Conservation (phyloP, 1,140 invertebrate genomes). For the Scaptomyza pallida region DNA sequence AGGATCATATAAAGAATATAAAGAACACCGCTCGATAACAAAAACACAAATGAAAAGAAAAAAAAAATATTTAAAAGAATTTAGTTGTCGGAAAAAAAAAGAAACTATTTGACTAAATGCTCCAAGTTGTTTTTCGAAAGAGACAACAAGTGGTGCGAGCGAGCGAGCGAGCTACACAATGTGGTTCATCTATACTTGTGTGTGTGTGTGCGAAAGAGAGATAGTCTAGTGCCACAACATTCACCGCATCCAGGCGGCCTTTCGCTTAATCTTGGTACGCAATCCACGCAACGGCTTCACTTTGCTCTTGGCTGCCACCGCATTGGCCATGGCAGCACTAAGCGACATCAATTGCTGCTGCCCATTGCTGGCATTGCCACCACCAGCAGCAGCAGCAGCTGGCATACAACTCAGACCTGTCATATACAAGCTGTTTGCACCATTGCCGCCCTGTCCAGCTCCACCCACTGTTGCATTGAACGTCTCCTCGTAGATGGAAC, state of each 20-base stretch:
- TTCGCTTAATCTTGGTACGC: conserved; percentile 81
- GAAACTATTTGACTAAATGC: conserved; percentile 61
- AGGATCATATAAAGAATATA: conserved; percentile 14
- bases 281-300: conserved; percentile 66
- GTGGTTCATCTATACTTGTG: background rate
- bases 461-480: conserved; percentile 9
- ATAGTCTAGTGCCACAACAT: conserved; percentile 50
- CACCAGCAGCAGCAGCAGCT: conserved; percentile 13
- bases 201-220: conserved; percentile 2
- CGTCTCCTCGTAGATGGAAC: conserved; percentile 24
- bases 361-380: background rate
- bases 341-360: conserved; percentile 35
- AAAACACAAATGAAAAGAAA: conserved; percentile 22
- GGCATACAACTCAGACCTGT: conserved; percentile 26
- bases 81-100: conserved; percentile 9
- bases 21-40: conserved; percentile 34
- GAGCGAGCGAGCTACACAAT: conserved; percentile 3
- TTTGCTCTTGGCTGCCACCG: conserved; percentile 47
- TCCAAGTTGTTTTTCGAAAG: conserved; percentile 56
- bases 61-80: conserved; percentile 29
- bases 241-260: conserved; percentile 81
- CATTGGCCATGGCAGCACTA: conserved; percentile 48
- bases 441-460: conserved; percentile 22
- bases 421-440: conserved; percentile 36
- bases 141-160: conserved; percentile 49